Evolutionary conservation across 2,113 vertebrate species (phyloP).

Genomic region (Lophura nycthemera): DNA sequence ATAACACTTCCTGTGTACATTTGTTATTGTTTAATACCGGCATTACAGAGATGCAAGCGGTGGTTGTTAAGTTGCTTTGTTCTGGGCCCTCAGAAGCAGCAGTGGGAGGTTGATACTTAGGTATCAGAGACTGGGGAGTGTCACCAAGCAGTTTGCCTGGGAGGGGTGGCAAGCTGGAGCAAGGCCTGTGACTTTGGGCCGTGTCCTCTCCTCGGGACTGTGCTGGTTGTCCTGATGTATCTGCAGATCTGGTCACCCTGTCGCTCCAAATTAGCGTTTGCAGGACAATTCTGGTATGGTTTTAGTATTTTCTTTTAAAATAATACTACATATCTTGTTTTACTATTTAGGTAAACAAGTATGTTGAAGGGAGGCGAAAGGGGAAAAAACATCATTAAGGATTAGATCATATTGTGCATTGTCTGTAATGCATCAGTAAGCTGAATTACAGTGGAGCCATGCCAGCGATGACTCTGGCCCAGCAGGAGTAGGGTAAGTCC

Average conservation of each 20-base stretch:
- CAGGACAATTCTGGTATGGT: not conserved
- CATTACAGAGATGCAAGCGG: not conserved
- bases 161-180: not conserved
- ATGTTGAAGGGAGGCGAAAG: not conserved
- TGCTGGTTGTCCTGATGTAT: not conserved
- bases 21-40: not conserved
- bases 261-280: not conserved
- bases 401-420: conserved; percentile 49
- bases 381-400: not conserved
- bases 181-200: not conserved
- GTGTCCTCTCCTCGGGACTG: not conserved
- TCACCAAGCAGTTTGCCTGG: too few species aligned
- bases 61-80: accelerated
- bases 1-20: accelerated
- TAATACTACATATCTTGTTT: not conserved
- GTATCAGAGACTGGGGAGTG: not conserved
- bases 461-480: conserved; percentile 64
- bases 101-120: not conserved
- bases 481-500: conserved; percentile 58
- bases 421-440: conserved; percentile 50
- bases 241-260: not conserved
- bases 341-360: not conserved
- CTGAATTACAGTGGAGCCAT: conserved; percentile 55
- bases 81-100: not conserved
- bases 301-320: not conserved